Evolutionary conservation across 1,140 invertebrate species (phyloP).

Genomic region (Aleiodes sp.): DNA sequence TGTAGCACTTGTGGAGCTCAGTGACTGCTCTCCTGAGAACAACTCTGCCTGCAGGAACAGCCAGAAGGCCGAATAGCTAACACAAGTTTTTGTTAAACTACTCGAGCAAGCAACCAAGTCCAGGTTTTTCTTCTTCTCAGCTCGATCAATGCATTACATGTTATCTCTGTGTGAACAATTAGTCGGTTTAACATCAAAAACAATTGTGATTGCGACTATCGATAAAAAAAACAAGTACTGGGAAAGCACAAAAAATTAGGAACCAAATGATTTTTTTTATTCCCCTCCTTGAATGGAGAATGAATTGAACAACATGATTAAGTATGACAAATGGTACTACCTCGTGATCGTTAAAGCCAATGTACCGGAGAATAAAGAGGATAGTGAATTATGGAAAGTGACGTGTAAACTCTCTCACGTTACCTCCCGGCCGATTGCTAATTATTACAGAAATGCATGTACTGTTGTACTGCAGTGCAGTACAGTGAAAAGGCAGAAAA

Average conservation of each 20-base stretch:
- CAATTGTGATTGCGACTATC: neutral
- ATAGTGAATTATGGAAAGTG: conserved; percentile 1
- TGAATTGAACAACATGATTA: conserved; percentile 14
- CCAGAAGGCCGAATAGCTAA: conserved; percentile 10
- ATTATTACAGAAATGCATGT: conserved; percentile 3
- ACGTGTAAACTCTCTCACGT: conserved; percentile 17
- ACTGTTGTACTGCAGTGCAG: neutral
- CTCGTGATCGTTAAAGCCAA: conserved; percentile 1
- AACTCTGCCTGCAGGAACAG: conserved; percentile 8
- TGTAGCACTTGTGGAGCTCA: conserved; percentile 3
- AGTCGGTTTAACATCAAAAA: neutral
- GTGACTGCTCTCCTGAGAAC: conserved; percentile 11
- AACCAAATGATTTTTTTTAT: too few relatives aligned
- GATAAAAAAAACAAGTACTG: too few relatives aligned
- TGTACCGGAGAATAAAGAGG: neutral
- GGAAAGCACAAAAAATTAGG: too few relatives aligned
- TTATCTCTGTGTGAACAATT: neutral
- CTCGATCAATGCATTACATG: neutral
- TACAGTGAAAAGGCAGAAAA: neutral
- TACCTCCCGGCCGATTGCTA: conserved; percentile 7
- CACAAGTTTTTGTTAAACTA: conserved; percentile 7
- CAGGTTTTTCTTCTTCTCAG: neutral
- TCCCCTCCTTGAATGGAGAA: neutral
- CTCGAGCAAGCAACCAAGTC: neutral
- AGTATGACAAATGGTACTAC: neutral